Conservation (phyloP, 2,888 invertebrate genomes). For the Helobdella robusta region DNA sequence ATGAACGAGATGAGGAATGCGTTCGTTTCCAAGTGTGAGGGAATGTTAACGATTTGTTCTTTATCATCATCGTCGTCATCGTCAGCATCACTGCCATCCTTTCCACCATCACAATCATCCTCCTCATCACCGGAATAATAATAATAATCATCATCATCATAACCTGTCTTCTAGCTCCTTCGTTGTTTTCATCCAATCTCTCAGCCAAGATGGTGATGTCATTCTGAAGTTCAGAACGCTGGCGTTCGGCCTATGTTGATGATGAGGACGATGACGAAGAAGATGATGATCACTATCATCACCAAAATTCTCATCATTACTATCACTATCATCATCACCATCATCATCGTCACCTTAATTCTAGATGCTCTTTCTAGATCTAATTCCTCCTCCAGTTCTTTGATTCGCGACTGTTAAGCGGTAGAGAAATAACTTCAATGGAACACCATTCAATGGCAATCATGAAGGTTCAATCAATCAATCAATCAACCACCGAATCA, state of each 20-base stretch:
- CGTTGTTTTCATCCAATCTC: conserved; percentile 7
- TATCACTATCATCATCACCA: not conserved
- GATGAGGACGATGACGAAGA: not conserved
- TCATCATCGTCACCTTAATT: conserved; percentile 59
- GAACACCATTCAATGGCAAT: too few relatives aligned
- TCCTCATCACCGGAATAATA: too few relatives aligned
- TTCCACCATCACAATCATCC: too few relatives aligned
- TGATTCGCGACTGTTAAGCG: conserved; percentile 75
- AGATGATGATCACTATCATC: too few relatives aligned
- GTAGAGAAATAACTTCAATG: too few relatives aligned
- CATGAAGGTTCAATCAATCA: too few relatives aligned
- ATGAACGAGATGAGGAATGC: too few relatives aligned
- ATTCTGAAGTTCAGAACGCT: conserved; percentile 13
- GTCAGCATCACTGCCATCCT: too few relatives aligned
- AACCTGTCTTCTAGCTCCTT: conserved; percentile 11
- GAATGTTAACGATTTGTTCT: too few relatives aligned
- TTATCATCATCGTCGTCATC: too few relatives aligned
- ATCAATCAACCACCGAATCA: not conserved
- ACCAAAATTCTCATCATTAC: not conserved
- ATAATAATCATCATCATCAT: too few relatives aligned
- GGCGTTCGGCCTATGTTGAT: conserved; percentile 5
- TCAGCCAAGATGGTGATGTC: conserved; percentile 17
- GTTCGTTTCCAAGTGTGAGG: too few relatives aligned
- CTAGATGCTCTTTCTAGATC: conserved; percentile 97
- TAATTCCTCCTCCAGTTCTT: conserved; percentile 97